Conservation (phyloP, 2,797 vertebrate species). For the Phrynocephalus guinanensis region DNA sequence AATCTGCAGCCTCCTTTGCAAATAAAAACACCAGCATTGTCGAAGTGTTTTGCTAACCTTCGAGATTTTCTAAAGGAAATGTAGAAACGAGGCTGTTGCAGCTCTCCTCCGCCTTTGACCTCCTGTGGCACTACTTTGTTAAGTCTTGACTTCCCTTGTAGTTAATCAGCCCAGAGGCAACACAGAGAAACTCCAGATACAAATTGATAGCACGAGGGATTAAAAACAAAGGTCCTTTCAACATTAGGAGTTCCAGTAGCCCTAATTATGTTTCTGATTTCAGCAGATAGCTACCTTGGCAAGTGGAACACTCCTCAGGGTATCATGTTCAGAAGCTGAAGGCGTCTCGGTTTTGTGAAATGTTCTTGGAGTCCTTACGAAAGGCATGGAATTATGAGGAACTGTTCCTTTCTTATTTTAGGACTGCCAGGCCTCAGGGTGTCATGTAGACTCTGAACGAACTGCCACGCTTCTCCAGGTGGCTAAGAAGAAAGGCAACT, state of each 20-base stretch:
- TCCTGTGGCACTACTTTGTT: background rate
- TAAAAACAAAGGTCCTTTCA: constrained; percentile 49
- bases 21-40: background rate
- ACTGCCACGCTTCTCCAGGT: too few species aligned
- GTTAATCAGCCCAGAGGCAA: constrained; percentile 35
- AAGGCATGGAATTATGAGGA: constrained; percentile 27
- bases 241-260: constrained; percentile 52
- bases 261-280: constrained; percentile 52
- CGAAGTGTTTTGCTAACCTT: background rate
- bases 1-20: background rate
- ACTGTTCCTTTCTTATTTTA: constrained; percentile 28
- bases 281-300: constrained; percentile 40
- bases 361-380: constrained; percentile 49
- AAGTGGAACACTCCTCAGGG: background rate
- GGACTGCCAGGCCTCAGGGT: constrained; percentile 19
- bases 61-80: background rate
- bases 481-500: too few species aligned
- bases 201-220: constrained; percentile 29
- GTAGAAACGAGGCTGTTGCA: background rate
- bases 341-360: constrained; percentile 28
- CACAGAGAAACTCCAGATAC: constrained; percentile 40
- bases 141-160: constrained; percentile 12
- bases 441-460: too few species aligned
- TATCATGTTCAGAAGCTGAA: background rate
- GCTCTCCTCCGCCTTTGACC: too few species aligned